phyloP scores from a whole-genome alignment of 2,888 invertebrate species.

The Pachymerium ferrugineum region DNA sequence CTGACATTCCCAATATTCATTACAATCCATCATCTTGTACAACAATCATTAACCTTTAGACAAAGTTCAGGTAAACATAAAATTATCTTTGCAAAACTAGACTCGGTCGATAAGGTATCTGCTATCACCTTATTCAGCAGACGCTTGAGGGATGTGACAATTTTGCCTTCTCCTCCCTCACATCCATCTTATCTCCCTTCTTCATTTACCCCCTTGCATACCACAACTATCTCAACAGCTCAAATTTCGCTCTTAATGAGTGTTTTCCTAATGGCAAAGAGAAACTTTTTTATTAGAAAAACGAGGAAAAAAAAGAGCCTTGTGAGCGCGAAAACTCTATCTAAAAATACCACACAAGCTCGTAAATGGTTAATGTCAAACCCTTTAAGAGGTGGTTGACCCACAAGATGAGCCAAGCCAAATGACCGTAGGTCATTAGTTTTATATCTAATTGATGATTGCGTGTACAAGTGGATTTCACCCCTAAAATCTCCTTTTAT shows the following conservation, averaged over 20 bases:
- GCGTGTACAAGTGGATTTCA: constrained; percentile 10
- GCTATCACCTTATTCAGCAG: neutral
- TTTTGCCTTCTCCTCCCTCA: neutral
- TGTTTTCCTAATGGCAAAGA: neutral
- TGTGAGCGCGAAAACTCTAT: no score
- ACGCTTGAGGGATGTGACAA: constrained; percentile 15
- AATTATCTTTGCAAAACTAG: neutral
- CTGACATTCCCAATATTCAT: constrained; percentile 29
- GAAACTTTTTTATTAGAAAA: neutral
- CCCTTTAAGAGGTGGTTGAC: neutral
- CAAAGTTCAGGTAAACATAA: constrained; percentile 17
- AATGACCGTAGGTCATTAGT: constrained; percentile 12
- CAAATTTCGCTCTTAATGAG: neutral
- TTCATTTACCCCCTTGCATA: neutral
- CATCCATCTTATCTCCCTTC: constrained; percentile 10
- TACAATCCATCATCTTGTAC: constrained; percentile 12
- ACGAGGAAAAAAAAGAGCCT: neutral
- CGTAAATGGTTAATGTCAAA: neutral
- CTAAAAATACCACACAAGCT: neutral
- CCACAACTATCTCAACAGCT: neutral
- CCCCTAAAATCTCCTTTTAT: constrained; percentile 8
- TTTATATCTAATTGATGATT: constrained; percentile 23
- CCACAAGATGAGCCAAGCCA: neutral
- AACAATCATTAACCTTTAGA: neutral
- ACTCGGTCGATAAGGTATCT: neutral